A percentile compares a stretch with the other conserved stretches of the same genome.
phyloP scores from a whole-genome alignment of 2,888 invertebrate genomes.

The Drosophila borealis region DNA sequence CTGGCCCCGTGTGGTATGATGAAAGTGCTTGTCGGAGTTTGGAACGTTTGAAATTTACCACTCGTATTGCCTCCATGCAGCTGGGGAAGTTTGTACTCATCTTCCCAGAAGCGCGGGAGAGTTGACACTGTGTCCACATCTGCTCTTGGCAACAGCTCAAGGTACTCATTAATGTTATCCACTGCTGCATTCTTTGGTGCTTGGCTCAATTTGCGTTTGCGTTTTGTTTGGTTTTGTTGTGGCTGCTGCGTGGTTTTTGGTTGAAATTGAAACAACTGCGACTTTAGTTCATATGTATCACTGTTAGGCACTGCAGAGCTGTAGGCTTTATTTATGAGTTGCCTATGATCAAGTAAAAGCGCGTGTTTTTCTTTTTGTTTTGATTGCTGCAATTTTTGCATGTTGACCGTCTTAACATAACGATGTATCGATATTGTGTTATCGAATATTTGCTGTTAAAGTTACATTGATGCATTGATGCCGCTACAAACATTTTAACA shows the following conservation, averaged over 20 bases:
- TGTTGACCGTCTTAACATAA: constrained; percentile 15
- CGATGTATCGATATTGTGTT: constrained; percentile 16
- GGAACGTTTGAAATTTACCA: constrained; percentile 85
- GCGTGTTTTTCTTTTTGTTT: constrained; percentile 41
- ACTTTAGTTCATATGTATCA: constrained; percentile 55
- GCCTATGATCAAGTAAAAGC: constrained; percentile 73
- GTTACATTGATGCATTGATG: background rate
- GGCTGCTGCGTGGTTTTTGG: constrained; percentile 22
- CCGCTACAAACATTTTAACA: too few species aligned
- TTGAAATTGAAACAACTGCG: constrained; percentile 72
- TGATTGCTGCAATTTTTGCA: constrained; percentile 59
- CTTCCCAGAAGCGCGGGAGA: constrained; percentile 77
- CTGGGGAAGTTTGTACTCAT: constrained; percentile 76
- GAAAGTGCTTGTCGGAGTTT: constrained; percentile 67
- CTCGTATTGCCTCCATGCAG: constrained; percentile 87
- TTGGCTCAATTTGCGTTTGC: constrained; percentile 44
- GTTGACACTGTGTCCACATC: rapidly evolving
- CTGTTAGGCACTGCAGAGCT: constrained; percentile 2
- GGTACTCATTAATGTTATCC: constrained; percentile 36
- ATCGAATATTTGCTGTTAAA: background rate
- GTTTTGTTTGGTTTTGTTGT: constrained; percentile 23
- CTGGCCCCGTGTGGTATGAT: constrained; percentile 88
- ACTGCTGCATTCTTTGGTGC: background rate
- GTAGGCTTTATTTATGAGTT: constrained; percentile 71
- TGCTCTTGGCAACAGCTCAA: constrained; percentile 35